Evolutionary conservation across 2,888 invertebrate species (phyloP).

Genomic region (Diachrysia chrysitis): DNA sequence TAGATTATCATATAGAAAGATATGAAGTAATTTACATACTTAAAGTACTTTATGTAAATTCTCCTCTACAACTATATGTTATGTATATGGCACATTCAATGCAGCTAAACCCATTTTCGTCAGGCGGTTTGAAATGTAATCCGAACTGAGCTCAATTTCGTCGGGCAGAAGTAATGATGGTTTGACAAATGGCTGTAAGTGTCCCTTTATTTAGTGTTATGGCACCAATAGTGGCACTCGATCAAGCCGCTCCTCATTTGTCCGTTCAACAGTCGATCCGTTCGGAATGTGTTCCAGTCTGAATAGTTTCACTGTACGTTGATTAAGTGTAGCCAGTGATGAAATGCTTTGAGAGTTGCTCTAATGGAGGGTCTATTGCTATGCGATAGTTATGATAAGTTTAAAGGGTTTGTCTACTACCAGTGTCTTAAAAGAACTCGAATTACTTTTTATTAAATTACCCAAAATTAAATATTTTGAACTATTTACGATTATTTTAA

Average conservation of each 20-base stretch:
- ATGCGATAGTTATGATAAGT: background rate
- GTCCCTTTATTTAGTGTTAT: constrained; percentile 41
- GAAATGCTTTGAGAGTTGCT: constrained; percentile 1
- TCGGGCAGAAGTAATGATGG: constrained; percentile 20
- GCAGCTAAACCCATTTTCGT: background rate
- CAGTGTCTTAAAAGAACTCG: background rate
- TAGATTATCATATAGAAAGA: too few species aligned
- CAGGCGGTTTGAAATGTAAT: background rate
- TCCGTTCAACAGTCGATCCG: constrained; percentile 34
- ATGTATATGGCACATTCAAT: background rate
- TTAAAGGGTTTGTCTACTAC: background rate
- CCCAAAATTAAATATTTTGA: background rate
- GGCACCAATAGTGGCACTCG: constrained; percentile 32
- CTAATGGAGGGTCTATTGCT: background rate
- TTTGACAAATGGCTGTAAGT: constrained; percentile 32
- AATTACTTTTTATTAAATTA: background rate
- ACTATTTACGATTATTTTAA: background rate
- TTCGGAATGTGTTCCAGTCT: constrained; percentile 31
- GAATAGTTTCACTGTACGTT: constrained; percentile 26
- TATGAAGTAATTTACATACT: too few species aligned
- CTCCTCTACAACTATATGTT: background rate
- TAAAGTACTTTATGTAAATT: too few species aligned
- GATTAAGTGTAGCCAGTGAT: constrained; percentile 30
- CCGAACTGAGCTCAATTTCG: constrained; percentile 27
- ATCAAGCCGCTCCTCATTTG: constrained; percentile 48